Evolutionary conservation across 2,113 vertebrate genomes (phyloP), one percentile per base, ranked within the genome.

Genomic region (Equus quagga): DNA sequence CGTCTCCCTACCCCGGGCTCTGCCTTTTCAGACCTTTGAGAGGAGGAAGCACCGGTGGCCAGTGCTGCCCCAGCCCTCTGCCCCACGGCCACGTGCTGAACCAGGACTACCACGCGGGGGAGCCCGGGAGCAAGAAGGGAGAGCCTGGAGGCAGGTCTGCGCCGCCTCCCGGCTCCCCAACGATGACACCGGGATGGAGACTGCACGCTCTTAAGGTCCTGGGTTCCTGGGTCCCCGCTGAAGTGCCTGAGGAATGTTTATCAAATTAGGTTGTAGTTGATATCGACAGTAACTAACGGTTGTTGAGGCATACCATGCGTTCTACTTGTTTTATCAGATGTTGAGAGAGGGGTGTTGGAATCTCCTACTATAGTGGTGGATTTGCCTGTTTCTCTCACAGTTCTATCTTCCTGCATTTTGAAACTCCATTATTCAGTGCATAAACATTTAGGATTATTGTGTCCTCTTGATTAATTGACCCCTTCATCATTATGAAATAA

Each of bases 81-180:
- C 70, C 26, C 24, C 15, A 41, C 1, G 2, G 6, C 79, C 46
- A 36, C 1, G 0, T 88, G 97, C 94, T 76, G 91, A 95, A n/a
- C 92, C 46, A 65, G n/a, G 41, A 76, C 76, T 13, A 58, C 97
- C 98, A 97, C 98, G 96, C 3, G 97, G 95, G 95, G 97, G 98
- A 97, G 98, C 96, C 60, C 78, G 85, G 58, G 94, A 92, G 89
- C 75, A 76, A 36, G 24, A 56, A 76, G 8, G 65, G 49, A 9
- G 51, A 5, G 26, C 11, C 56, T n/a, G 31, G 21, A 41, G 36
- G 36, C 36, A 41, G 36, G 36, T 41, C 36, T 41, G 36, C 36
- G 36, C 36, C 3, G 36, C 36, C 36, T 41, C 36, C 36, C 36
- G 36, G 36, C 36, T 41, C 36, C 36, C 36, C 36, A 41, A 41